Percentiles rank a stretch among this genome's conserved stretches.
Evolutionary conservation across 2,888 invertebrate genomes (phyloP).

Genomic region (Crematogaster levior): DNA sequence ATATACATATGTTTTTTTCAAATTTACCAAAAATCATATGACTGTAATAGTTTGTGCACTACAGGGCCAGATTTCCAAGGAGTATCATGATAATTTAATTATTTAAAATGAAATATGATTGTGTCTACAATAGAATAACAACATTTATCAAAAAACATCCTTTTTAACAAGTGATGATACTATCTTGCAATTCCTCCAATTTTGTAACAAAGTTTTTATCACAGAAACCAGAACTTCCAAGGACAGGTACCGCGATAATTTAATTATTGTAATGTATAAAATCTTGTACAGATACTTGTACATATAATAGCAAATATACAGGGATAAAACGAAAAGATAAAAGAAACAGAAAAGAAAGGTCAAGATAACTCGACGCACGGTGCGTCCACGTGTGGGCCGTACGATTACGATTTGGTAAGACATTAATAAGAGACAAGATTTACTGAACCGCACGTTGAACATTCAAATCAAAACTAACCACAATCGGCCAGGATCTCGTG

Average conservation of each 20-base stretch:
- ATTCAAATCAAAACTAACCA: not conserved
- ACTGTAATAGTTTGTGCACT: not conserved
- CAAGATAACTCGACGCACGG: not conserved
- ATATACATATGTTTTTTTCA: not conserved
- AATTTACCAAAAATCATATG: not conserved
- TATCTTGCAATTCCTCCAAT: not conserved
- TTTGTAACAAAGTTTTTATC: not conserved
- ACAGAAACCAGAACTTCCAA: not conserved
- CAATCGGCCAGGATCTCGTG: not conserved
- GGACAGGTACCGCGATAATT: not conserved
- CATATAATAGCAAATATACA: not conserved
- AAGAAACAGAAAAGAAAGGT: not conserved
- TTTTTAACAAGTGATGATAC: not conserved
- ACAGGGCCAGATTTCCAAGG: not conserved
- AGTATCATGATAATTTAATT: not conserved
- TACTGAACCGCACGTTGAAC: not conserved
- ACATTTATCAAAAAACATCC: not conserved
- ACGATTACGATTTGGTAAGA: not conserved
- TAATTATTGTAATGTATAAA: not conserved
- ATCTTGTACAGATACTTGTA: not conserved
- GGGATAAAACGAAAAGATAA: not conserved
- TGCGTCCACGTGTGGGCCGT: no score
- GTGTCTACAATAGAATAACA: not conserved
- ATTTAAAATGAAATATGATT: not conserved
- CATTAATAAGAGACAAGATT: not conserved